Base-by-base conservation (phyloP, 2,797 vertebrate species). In the Syngnathus acus region DNA sequence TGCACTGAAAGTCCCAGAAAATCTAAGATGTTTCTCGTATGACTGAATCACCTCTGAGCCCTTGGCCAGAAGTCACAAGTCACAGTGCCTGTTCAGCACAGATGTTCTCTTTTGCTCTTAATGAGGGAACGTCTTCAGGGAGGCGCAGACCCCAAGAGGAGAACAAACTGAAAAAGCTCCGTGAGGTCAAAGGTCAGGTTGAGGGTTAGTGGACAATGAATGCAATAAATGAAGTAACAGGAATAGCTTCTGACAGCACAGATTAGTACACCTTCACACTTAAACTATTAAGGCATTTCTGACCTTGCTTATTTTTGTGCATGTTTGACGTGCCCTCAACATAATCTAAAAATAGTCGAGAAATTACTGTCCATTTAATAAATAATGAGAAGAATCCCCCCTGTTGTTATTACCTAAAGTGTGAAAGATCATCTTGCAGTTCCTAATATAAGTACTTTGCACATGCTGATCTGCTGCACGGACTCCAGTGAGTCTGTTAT, bases 91-190 rank as follows among this genome's bases (percentile, higher is more conserved):
- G 83, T 77, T 80, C 78, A 74, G 84, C 84, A 85, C 86, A 88
- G 86, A 87, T 88, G 87, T 85, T 89, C 79, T 73, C 79, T 76
- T 86, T 85, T 83, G 79, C 70, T 67, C 76, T 70, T 87, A 87
- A 89, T 86, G 86, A 88, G 88, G 42, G 75, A 71, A 67, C 75
- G 82, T 72, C 86, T 79, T 82, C 84, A 79, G 86, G 82, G 79
- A 85, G 83, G 74, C 79, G 72, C 68, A 78, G 11, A 71, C 76
- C 65, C 81, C 84, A 79, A 84, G 82, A 80, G 81, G 84, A 73
- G 79, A 88, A 80, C 75, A 81, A 77, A 76, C 80, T 84, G 77
- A 79, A 83, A 85, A 84, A 75, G 74, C 78, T 74, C 70, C 66
- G 72, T 68, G 65, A 60, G 81, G 82, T 57, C 76, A 75, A 72